Evolutionary conservation across 2,888 invertebrate species (phyloP), one percentile per base, ranked within the genome.

Genomic region (Sphaeridia pumilis): DNA sequence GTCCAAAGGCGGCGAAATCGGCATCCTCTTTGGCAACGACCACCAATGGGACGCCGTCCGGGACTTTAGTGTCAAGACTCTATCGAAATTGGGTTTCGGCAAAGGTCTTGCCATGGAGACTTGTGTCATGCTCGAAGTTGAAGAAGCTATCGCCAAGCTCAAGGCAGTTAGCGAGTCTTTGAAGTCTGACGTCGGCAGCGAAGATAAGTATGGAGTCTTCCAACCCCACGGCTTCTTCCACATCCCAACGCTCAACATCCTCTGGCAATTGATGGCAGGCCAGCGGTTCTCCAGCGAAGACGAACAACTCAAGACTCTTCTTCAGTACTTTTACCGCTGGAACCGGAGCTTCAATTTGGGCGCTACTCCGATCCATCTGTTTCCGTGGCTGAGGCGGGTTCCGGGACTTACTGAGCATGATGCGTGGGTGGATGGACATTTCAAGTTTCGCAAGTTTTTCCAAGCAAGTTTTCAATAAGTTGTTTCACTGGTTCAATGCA

Each of bases 141-240:
- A 52, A 12, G 46, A 46, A 26, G 28, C 24, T 10, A 5, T 52
- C 1, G 10, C 7, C 12, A 43, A 44, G 28, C 21, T 38, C 7
- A 20, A 38, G 17, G 38, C 5, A 5, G 17, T 38, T 38, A 20
- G 17, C 7, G 20, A 14, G 4, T 38, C 38, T 14, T 5, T 5
- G 12, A 38, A 14, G 38, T 14, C 12, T 17, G 12, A 14, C 5
- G 20, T 17, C 17, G 38, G 38, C 12, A 38, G 20, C 17, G 31
- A 27, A 22, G 7, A n/a, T n/a, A 38, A 26, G 41, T 35, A 17
- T 10, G 25, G 34, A 7, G 27, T 41, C 5, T 49, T 49, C 41
- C 25, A 41, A n/a, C 49, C 49, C n/a, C 47, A 28, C 34, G 46
- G 52, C 1, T 38, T 52, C 31, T 54, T 54, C 25, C 49, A 54